Evolutionary conservation across 2,888 invertebrate species (phyloP), one percentile per base, ranked within the genome.

Genomic region (Pammene fasciana): DNA sequence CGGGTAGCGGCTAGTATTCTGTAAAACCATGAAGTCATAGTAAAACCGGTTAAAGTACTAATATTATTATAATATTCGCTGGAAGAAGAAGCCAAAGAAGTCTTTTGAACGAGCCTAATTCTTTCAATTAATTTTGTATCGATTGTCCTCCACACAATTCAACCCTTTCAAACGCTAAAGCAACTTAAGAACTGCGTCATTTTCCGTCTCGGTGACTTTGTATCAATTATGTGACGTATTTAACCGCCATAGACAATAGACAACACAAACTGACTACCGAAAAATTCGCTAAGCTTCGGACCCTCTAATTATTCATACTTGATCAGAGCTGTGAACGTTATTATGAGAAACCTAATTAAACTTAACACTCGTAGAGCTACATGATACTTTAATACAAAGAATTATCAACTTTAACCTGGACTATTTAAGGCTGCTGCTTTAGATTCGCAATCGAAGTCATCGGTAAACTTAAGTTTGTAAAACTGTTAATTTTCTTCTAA

Each of bases 261-360:
- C 11, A 54, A 67, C 67, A 73, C 71, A 67, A 71, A 72, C 64
- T 50, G 73, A 75, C 76, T 74, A 73, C 75, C 74, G 77, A 72
- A 74, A 75, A 73, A 74, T 73, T 74, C 68, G 62, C 73, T 70
- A 65, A 72, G 54, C 55, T 56, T 48, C n/a, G 11, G 71, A 26
- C 57, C 67, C 72, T 75, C 76, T 82, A 82, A 84, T 84, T 83
- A 81, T 77, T 77, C 72, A 76, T 79, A 75, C 77, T 72, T 75
- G 75, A 76, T 74, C 73, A 80, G 79, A 76, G 75, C 77, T 80
- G 82, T 81, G 75, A 79, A 79, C 41, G 68, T 73, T 70, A 74
- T 79, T 81, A 78, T 79, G 67, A 74, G 70, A 38, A 9, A 34
- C 65, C 6, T 65, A 55, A 11, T 60, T 70, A 13, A 13, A 2